phyloP scores from a whole-genome alignment of 2,797 vertebrate genomes.

The Dicrostonyx torquatus region DNA sequence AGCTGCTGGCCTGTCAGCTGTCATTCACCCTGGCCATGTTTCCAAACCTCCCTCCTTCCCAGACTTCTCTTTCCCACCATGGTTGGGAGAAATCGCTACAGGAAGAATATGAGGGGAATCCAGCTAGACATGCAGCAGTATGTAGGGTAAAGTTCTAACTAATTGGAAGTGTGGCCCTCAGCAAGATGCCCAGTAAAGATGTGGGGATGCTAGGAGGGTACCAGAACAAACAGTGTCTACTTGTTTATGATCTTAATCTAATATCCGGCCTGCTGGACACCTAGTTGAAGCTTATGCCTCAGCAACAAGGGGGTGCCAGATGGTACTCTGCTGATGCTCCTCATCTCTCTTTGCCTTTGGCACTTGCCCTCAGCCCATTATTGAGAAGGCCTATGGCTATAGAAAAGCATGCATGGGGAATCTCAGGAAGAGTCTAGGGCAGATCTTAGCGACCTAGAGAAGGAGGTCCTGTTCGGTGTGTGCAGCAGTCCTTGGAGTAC shows the following conservation, averaged over 20 bases:
- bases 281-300: slow-evolving; percentile 49
- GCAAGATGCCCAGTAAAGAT: slow-evolving; percentile 32
- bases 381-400: slow-evolving; percentile 14
- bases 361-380: slow-evolving; percentile 45
- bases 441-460: slow-evolving; percentile 25
- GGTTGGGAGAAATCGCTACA: slow-evolving; percentile 39
- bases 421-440: slow-evolving; percentile 16
- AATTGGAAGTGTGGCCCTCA: not conserved
- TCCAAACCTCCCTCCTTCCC: slow-evolving; percentile 43
- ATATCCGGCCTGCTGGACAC: slow-evolving; percentile 46
- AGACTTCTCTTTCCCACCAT: slow-evolving; percentile 7
- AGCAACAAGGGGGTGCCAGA: slow-evolving; percentile 47
- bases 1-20: slow-evolving; percentile 64
- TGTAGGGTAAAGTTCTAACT: slow-evolving; percentile 4
- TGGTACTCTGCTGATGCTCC: slow-evolving; percentile 36
- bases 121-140: not conserved
- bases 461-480: not conserved
- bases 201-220: not conserved
- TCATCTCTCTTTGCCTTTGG: slow-evolving; percentile 54
- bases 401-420: slow-evolving; percentile 24
- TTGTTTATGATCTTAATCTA: slow-evolving; percentile 39
- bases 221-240: not conserved
- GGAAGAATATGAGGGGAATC: not conserved
- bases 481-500: not conserved
- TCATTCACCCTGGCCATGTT: slow-evolving; percentile 48